Evolutionary conservation across 2,888 invertebrate genomes (phyloP), one percentile per base, ranked within the genome.

Genomic region (Callinectes sapidus): DNA sequence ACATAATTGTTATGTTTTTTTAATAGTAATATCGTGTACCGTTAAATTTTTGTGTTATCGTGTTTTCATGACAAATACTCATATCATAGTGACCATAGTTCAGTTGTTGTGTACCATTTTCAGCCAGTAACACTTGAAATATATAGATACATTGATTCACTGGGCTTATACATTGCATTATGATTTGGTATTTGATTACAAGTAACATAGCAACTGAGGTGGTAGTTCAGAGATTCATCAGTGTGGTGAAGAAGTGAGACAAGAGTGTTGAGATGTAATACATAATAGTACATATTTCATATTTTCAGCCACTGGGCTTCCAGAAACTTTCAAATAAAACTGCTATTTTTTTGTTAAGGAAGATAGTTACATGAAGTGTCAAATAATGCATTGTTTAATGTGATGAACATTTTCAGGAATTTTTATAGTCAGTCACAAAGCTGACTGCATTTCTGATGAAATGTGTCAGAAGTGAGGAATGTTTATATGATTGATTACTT

Each of bases 11-110:
- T 81, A 81, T 35, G 6, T 81, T 81, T 28, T 77, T 81, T 81
- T 81, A 35, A 81, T 81, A 32, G 81, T 81, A 81, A 81, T 32
- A 81, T 81, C 81, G 35, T 81, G 81, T 81, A 81, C 32, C 35
- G 81, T 81, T 81, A 81, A 81, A 81, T 81, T 81, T 35, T 81
- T 81, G 81, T 81, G 81, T 81, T 81, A 81, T 35, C 16, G 13
- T 81, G 81, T 81, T 81, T 81, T 81, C 35, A 35, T 81, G 81
- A 81, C 81, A 81, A 81, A 81, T 81, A 81, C 81, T 81, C 81
- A 71, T 71, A 81, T 81, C 32, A 81, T 81, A 81, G 35, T 81
- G 35, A 81, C 71, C 35, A 32, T 81, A 81, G 81, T 16, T 35
- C 81, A 81, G 81, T 35, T 77, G 32, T 32, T 81, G 8, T 81